These are phyloP conservation scores for Tapirus terrestris DNA, from an alignment of 2,113 vertebrate species.

Conservation along the genomic window DNA sequence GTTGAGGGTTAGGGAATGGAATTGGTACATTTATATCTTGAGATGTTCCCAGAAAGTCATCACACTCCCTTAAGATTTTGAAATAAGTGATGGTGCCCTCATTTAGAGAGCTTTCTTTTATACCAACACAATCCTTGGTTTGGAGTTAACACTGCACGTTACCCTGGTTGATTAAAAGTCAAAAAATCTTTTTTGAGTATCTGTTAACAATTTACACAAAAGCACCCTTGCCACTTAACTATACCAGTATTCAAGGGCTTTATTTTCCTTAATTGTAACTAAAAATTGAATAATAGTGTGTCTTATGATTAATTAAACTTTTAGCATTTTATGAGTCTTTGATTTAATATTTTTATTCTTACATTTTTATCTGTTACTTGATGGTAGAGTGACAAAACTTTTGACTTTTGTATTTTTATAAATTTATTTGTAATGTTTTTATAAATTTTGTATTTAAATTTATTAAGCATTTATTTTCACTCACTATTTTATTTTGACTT, in stretches of 20 bases:
- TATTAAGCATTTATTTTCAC: not conserved
- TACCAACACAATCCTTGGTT: not conserved
- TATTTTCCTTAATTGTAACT: not conserved
- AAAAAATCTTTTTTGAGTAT: not conserved
- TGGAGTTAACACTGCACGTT: not conserved
- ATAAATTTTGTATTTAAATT: not conserved
- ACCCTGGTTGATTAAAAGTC: not conserved
- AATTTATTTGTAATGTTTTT: not conserved
- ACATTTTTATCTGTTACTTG: not conserved
- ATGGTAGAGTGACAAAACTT: not conserved
- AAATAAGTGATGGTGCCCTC: not conserved
- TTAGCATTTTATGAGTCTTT: not conserved
- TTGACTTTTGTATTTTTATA: not conserved
- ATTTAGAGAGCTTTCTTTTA: not conserved
- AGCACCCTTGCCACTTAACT: not conserved
- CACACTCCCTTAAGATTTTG: not conserved
- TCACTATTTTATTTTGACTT: not conserved
- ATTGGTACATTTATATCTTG: not conserved
- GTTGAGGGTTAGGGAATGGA: not conserved
- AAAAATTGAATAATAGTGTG: not conserved
- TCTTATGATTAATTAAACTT: not conserved
- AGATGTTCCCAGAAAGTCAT: not conserved
- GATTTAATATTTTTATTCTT: not conserved
- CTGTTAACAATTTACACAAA: not conserved
- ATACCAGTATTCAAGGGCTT: not conserved